Conservation (phyloP, 2,113 vertebrate species). For the Xerus inauris region DNA sequence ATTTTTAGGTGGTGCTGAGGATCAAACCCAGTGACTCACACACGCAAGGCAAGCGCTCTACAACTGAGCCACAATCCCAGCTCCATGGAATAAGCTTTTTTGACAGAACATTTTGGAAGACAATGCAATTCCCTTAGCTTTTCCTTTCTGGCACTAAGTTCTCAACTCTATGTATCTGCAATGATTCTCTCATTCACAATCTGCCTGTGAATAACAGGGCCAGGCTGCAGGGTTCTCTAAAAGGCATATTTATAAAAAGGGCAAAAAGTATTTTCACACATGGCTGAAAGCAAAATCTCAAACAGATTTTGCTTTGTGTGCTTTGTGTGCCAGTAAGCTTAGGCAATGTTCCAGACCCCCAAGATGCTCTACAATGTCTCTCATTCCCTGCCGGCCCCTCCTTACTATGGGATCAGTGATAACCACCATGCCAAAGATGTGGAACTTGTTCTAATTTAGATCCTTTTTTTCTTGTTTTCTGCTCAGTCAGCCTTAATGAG, state of each 20-base stretch:
- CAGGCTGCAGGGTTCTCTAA: background rate
- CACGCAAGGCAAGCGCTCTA: too few species aligned
- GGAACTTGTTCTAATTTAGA: too few species aligned
- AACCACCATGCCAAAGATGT: rapidly evolving
- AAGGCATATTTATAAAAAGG: background rate
- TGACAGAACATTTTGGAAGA: background rate
- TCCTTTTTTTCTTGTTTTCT: background rate
- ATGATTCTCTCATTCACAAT: background rate
- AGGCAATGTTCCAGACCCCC: background rate
- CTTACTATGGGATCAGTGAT: too few species aligned
- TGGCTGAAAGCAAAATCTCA: background rate
- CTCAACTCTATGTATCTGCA: background rate
- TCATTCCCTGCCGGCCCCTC: too few species aligned
- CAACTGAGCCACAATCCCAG: too few species aligned
- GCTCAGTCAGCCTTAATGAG: background rate
- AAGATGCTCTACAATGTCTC: rapidly evolving
- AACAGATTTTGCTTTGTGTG: background rate
- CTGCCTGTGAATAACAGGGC: background rate
- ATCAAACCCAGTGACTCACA: too few species aligned
- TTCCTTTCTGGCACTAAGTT: background rate
- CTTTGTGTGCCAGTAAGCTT: background rate
- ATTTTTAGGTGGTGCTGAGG: too few species aligned
- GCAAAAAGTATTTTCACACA: background rate
- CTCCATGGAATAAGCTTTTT: background rate
- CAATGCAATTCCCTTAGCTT: background rate